Conservation (phyloP, 2,113 vertebrate species). For the cat (Felis catus) region DNA sequence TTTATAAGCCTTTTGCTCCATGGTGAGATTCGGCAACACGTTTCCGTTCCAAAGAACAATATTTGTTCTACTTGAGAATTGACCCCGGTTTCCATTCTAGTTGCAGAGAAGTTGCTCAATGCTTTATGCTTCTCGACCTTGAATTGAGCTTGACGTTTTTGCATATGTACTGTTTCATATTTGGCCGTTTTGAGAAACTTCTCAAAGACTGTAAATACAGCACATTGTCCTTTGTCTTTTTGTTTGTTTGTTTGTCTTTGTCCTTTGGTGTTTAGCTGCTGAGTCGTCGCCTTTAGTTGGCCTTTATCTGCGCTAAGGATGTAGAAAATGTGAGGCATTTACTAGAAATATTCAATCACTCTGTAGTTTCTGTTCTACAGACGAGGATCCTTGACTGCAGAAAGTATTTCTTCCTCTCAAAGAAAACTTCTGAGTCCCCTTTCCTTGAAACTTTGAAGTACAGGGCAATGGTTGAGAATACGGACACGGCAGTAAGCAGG, state of each 20-base stretch:
- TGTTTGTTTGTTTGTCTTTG: neutral
- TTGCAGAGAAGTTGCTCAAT: neutral
- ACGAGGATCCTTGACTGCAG: neutral
- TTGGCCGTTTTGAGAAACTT: neutral
- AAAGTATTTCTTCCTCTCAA: neutral
- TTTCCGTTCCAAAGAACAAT: slow-evolving; percentile 65
- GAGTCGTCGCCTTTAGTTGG: neutral
- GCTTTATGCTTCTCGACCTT: neutral
- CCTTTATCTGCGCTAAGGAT: slow-evolving; percentile 10
- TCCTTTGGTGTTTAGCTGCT: neutral
- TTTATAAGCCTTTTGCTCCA: slow-evolving; percentile 59
- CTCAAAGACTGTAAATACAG: neutral
- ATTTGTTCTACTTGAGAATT: slow-evolving; percentile 36
- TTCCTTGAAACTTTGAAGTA: neutral
- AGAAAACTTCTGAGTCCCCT: neutral
- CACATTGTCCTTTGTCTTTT: neutral
- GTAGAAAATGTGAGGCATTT: neutral
- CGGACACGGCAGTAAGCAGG: neutral
- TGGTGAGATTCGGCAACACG: slow-evolving; percentile 39
- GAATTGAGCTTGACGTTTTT: neutral
- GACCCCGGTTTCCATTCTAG: slow-evolving; percentile 14
- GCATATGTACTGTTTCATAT: neutral
- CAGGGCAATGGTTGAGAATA: neutral
- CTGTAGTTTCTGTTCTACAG: neutral
- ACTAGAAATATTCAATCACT: neutral